phyloP scores from a whole-genome alignment of 2,113 vertebrate genomes.

The Oncorhynchus tshawytscha region DNA sequence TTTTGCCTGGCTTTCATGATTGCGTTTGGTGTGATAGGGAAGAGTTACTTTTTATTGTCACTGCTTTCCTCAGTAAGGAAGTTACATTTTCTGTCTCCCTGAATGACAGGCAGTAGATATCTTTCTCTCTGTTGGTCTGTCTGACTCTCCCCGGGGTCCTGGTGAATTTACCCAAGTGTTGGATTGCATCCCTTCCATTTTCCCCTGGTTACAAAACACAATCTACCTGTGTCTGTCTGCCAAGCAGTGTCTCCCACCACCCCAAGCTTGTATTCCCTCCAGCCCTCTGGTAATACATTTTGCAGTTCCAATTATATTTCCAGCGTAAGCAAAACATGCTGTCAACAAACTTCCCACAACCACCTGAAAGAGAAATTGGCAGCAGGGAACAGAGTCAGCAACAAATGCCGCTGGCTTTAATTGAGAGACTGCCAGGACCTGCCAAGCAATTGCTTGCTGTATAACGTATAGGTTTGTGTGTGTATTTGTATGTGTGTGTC shows the following conservation, averaged over 20 bases:
- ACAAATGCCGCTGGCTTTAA: slow-evolving; percentile 19
- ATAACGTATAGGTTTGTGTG: neutral
- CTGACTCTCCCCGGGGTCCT: slow-evolving; percentile 5
- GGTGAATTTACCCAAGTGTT: slow-evolving; percentile 49
- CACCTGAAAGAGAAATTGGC: slow-evolving; percentile 27
- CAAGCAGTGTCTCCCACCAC: neutral
- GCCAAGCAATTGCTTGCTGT: slow-evolving; percentile 11
- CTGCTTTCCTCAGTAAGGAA: too few species aligned
- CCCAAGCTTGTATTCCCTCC: slow-evolving; percentile 40
- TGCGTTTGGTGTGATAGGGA: slow-evolving; percentile 12
- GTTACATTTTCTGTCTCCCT: too few species aligned
- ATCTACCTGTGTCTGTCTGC: slow-evolving; percentile 30
- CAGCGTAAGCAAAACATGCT: slow-evolving; percentile 43
- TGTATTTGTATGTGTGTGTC: neutral
- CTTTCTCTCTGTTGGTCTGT: slow-evolving; percentile 31
- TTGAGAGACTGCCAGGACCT: slow-evolving; percentile 10
- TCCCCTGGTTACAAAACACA: slow-evolving; percentile 41
- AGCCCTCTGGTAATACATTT: slow-evolving; percentile 43
- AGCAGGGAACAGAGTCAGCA: slow-evolving; percentile 19
- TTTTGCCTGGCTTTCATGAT: too few species aligned
- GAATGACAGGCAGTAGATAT: neutral
- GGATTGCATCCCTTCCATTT: slow-evolving; percentile 30
- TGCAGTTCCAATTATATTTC: slow-evolving; percentile 52
- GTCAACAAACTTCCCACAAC: slow-evolving; percentile 31
- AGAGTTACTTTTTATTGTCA: slow-evolving; percentile 17